Base-by-base conservation (phyloP, 2,888 invertebrate species). In the Leptarthrus brevirostris region DNA sequence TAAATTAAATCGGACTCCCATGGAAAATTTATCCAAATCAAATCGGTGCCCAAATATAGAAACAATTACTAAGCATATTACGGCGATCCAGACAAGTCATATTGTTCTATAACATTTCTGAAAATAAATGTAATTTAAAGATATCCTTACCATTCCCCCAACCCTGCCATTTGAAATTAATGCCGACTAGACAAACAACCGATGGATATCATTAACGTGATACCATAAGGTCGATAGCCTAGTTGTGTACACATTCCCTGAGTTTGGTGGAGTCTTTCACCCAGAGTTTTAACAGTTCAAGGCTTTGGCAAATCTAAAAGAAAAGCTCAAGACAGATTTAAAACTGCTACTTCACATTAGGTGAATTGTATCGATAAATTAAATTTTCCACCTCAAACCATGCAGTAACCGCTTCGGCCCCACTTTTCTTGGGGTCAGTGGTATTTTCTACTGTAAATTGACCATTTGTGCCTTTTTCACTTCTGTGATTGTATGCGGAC, bases 171-270 rank as follows among this genome's bases (percentile, higher is more conserved):
- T 14, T 47, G 69, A 69, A 71, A 71, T 71, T 53, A 53, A 71
- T 71, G 71, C 54, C 40, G 71, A 71, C 71, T 71, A 71, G 71
- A 71, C 71, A 71, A 71, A 54, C 71, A 71, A 71, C 16, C 54
- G 24, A 40, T 71, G 71, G 71, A 71, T 71, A 36, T 40, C 71
- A 69, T 69, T 69, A 69, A 52, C 52, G 52, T 52, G 52, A 69
- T 34, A 47, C 49, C 22, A 12, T 30, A 18, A 69, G 34, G 69
- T 69, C 69, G 69, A 69, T 69, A 69, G 30, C 69, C 49, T 34
- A 18, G 26, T 12, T 47, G 5, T 52, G 34, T 69, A 30, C 52
- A 20, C 52, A 6, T 2, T 8, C 22, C 49, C n/a, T n/a, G n/a
- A n/a, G n/a, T n/a, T n/a, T n/a, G n/a, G n/a, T n/a, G n/a, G 30